Evolutionary conservation across 92 coral and sea anemone genomes (phyloP), one percentile per base, ranked within the genome.

Genomic region (Paramuricea clavata): DNA sequence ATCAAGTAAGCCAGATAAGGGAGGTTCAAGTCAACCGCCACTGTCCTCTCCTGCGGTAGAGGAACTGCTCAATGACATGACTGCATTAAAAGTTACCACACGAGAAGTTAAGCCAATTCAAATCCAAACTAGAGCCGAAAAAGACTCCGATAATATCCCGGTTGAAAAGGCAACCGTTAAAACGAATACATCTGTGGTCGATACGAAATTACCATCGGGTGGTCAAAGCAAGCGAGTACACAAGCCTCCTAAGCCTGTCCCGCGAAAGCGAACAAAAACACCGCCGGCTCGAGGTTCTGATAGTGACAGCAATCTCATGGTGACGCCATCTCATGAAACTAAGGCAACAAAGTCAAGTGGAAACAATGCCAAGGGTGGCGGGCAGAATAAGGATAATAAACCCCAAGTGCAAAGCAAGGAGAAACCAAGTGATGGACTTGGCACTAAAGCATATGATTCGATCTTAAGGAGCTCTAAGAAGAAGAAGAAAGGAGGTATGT

Each of bases 181-280:
- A 61, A 16, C 73, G 8, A 21, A 21, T 54, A 21, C 16, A 15
- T 47, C 52, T 47, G 16, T 5, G 12, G 17, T 33, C 35, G 84
- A 34, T 34, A 6, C 52, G 11, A 60, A 60, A 26, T n/a, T 8
- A 61, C 23, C 69, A 31, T 61, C 31, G 69, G 61, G 44, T n/a
- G 39, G 30, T 23, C 6, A 30, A 56, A 19, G 1, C 15, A 34
- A 59, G 56, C 19, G 12, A 16, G 39, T 60, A 1, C 23, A 23
- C 27, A 27, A 28, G 25, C 50, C 73, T 17, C 84, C 84, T 17
- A 79, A 60, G 36, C 84, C 84, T 2, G 9, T 79, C 19, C 84
- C 84, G 8, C 31, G 73, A 11, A 79, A 79, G 34, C 84, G 84
- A 21, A 60, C 84, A 13, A 79, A 79, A 79, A 79, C 84, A 36